Conservation (phyloP, 1,140 invertebrate genomes). For the Dermatophagoides farinae region DNA sequence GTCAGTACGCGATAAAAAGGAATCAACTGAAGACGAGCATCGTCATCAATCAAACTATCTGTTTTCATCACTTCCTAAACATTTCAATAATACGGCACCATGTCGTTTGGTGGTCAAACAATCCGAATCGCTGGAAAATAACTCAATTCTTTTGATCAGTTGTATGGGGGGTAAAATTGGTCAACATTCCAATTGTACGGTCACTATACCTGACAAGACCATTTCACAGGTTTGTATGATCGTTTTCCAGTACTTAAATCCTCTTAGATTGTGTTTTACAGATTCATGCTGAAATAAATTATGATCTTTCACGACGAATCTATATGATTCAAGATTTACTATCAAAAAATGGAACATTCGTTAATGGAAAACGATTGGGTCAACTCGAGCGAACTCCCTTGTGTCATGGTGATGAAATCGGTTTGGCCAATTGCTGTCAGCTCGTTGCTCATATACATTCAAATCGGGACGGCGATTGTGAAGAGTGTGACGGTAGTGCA, state of each 20-base stretch:
- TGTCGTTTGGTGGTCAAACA: constrained; percentile 63
- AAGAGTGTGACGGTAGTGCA: constrained; percentile 52
- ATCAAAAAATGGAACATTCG: constrained; percentile 62
- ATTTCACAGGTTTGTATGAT: constrained; percentile 44
- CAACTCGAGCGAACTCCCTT: constrained; percentile 39
- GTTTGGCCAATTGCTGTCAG: constrained; percentile 41
- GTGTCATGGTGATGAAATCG: constrained; percentile 45
- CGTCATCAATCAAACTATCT: background rate
- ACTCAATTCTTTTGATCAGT: constrained; percentile 60
- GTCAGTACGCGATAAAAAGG: background rate
- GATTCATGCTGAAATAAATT: constrained; percentile 40
- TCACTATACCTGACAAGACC: constrained; percentile 53
- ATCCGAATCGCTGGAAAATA: constrained; percentile 45
- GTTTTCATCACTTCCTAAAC: background rate
- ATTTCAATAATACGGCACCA: constrained; percentile 31
- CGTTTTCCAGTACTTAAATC: constrained; percentile 6
- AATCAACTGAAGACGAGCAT: background rate
- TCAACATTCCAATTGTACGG: constrained; percentile 44
- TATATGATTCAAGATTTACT: constrained; percentile 58
- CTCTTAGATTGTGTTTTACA: background rate
- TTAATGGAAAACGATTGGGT: constrained; percentile 51
- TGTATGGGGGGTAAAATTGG: constrained; percentile 65
- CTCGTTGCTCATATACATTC: constrained; percentile 66
- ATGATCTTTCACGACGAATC: constrained; percentile 23
- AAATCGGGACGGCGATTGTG: constrained; percentile 54